phyloP scores from a whole-genome alignment of 1,140 invertebrate genomes.

The Zaprionus lachaisei region DNA sequence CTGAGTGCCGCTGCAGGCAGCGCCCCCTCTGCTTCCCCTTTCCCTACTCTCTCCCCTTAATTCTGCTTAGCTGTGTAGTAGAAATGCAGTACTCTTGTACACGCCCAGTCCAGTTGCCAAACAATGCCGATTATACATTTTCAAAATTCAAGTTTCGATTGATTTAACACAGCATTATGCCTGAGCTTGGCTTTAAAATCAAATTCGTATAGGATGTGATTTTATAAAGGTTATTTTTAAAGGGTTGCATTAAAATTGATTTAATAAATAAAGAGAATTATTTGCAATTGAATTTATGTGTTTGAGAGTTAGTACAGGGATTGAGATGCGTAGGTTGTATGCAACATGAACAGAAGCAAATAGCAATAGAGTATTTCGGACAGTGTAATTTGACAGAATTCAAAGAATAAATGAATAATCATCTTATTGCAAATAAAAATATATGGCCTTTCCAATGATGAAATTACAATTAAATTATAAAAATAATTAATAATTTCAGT shows the following conservation, averaged over 20 bases:
- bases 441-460: no score
- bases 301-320: no score
- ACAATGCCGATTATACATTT: conserved; percentile 19
- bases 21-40: neutral
- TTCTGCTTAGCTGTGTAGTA: conserved; percentile 33
- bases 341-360: no score
- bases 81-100: conserved; percentile 72
- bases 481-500: no score
- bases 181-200: neutral
- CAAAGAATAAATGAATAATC: no score
- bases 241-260: neutral
- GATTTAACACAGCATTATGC: neutral
- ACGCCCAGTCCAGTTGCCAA: neutral
- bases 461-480: no score
- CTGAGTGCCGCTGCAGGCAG: conserved; percentile 54
- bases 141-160: conserved; percentile 17
- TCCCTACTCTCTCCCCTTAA: neutral
- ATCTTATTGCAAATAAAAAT: no score
- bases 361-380: no score
- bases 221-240: neutral
- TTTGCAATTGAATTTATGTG: no score
- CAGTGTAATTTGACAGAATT: no score
- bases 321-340: no score
- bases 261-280: no score
- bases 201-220: neutral